Percentiles rank a stretch among this genome's conserved stretches.
phyloP scores from a whole-genome alignment of 2,113 vertebrate genomes.

The Mustela lutreola region DNA sequence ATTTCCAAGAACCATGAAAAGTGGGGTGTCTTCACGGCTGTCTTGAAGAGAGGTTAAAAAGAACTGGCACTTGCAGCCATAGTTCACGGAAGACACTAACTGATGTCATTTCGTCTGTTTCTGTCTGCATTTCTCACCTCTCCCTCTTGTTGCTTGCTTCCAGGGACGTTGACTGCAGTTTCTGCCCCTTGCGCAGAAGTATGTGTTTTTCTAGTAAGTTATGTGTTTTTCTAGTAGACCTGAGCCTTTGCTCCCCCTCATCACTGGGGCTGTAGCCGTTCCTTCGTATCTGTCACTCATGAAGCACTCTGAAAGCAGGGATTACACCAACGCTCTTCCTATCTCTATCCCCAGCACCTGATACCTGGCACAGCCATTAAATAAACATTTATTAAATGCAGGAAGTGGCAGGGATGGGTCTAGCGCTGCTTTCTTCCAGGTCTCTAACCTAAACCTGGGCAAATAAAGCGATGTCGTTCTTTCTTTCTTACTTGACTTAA shows the following conservation, averaged over 20 bases:
- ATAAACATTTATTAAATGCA: not conserved
- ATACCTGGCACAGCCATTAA: no score
- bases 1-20: not conserved
- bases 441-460: not conserved
- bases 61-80: not conserved
- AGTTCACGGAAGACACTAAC: not conserved
- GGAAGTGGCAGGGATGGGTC: not conserved
- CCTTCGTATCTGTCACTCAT: not conserved
- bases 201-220: not conserved
- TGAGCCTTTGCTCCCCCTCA: not conserved
- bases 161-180: not conserved
- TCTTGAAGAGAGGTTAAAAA: not conserved
- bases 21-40: not conserved
- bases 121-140: not conserved
- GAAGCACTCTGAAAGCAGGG: not conserved
- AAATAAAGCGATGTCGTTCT: not conserved
- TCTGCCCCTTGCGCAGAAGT: not conserved
- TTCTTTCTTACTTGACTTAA: not conserved
- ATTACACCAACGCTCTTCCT: not conserved
- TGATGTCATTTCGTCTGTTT: not conserved
- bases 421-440: not conserved
- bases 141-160: not conserved
- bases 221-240: not conserved
- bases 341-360: not conserved
- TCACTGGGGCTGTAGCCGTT: not conserved